Percentiles rank a stretch among this genome's conserved stretches.
These are phyloP conservation scores for Sphaeramia orbicularis DNA, from an alignment of 2,797 vertebrate species.

Conservation along the genomic window DNA sequence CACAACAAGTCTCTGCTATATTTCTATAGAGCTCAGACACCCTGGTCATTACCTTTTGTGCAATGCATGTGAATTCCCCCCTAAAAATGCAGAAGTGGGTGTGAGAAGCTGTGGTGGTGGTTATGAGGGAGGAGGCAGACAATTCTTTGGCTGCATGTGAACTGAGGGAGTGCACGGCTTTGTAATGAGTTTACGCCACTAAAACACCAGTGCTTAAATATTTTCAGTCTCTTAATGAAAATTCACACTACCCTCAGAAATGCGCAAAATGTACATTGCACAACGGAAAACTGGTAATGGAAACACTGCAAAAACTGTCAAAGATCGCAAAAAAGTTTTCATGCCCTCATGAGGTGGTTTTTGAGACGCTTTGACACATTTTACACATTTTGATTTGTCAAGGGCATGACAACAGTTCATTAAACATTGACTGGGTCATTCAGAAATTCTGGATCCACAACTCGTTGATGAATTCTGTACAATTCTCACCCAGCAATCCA, in stretches of 20 bases:
- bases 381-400: too few relatives aligned
- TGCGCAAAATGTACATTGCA: too few relatives aligned
- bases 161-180: neutral
- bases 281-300: too few relatives aligned
- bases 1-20: neutral
- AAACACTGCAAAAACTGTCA: too few relatives aligned
- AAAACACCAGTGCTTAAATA: neutral
- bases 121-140: slow-evolving; percentile 1
- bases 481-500: too few relatives aligned
- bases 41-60: neutral
- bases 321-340: too few relatives aligned
- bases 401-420: too few relatives aligned
- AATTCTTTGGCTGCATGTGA: neutral
- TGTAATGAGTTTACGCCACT: neutral
- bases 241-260: neutral
- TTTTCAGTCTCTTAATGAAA: neutral
- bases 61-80: neutral
- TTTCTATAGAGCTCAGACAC: neutral
- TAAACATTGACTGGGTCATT: too few relatives aligned
- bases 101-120: neutral
- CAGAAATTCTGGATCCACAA: too few relatives aligned
- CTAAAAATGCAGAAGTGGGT: neutral
- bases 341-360: too few relatives aligned
- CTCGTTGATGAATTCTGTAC: too few relatives aligned
- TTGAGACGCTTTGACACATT: too few relatives aligned